Conservation (phyloP, 2,797 vertebrate species). For the Sebastes glaucus region DNA sequence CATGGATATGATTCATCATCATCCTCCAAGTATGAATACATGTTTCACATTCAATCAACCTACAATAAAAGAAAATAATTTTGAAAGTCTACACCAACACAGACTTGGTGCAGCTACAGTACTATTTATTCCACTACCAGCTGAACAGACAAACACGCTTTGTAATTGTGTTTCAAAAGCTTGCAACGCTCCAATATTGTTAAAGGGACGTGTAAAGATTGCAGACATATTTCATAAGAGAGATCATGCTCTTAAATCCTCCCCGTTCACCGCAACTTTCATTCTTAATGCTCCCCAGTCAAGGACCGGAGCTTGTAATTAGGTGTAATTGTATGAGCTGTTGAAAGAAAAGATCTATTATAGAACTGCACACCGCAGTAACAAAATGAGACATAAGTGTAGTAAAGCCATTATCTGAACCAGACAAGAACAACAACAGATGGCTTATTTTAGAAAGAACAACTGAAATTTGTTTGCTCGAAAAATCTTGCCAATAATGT, state of each 20-base stretch:
- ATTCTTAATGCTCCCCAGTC: conserved; percentile 44
- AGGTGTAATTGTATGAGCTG: conserved; percentile 42
- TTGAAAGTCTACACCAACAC: background rate
- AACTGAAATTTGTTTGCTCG: conserved; percentile 15
- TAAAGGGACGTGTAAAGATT: conserved; percentile 33
- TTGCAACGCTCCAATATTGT: conserved; percentile 49
- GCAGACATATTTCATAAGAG: conserved; percentile 48
- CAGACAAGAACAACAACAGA: conserved; percentile 29
- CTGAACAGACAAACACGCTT: conserved; percentile 37
- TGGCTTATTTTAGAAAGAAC: conserved; percentile 37
- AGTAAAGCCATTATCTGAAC: conserved; percentile 29
- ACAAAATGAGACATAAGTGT: conserved; percentile 42
- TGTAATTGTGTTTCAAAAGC: conserved; percentile 55
- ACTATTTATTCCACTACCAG: background rate
- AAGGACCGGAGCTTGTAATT: conserved; percentile 46
- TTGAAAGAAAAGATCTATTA: conserved; percentile 29
- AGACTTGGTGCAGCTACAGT: background rate
- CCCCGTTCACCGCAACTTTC: conserved; percentile 35
- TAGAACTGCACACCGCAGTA: conserved; percentile 23
- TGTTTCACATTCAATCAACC: background rate
- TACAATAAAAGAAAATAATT: background rate
- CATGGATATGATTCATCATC: background rate
- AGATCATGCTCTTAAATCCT: conserved; percentile 25
- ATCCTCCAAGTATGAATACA: background rate
- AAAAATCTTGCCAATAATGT: conserved; percentile 27